Percentiles rank a stretch among this genome's conserved stretches.
Evolutionary conservation across 2,797 vertebrate species (phyloP).

Genomic region (Microctenopoma stevenorrisi): DNA sequence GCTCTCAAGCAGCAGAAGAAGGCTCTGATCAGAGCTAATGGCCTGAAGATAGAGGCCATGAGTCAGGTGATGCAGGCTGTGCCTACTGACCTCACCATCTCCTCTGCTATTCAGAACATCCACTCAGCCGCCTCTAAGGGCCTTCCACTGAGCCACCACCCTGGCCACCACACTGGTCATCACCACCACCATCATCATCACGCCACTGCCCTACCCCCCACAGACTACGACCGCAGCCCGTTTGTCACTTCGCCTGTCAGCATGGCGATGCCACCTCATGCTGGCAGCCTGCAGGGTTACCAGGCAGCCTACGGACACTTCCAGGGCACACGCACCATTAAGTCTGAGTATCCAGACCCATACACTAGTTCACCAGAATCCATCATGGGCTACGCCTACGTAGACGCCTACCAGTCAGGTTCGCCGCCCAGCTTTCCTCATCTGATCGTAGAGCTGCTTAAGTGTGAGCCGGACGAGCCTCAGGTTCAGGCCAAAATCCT

Average conservation of each 20-base stretch:
- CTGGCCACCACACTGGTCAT: conserved; percentile 86
- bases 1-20: conserved; percentile 99
- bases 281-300: conserved; percentile 94
- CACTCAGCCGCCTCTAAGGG: conserved; percentile 95
- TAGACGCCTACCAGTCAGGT: conserved; percentile 91
- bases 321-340: conserved; percentile 94
- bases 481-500: conserved; percentile 97
- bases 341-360: conserved; percentile 98
- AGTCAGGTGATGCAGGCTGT: conserved; percentile 97
- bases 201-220: conserved; percentile 92
- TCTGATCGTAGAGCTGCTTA: conserved; percentile 95
- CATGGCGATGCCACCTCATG: conserved; percentile 95
- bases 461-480: conserved; percentile 97
- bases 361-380: conserved; percentile 98
- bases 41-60: conserved; percentile 98
- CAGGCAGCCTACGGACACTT: conserved; percentile 94
- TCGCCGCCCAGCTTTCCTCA: conserved; percentile 95
- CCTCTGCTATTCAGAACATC: conserved; percentile 97
- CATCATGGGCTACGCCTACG: conserved; percentile 95
- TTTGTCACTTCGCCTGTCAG: conserved; percentile 98
- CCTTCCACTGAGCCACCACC: conserved; percentile 93
- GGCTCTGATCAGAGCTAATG: conserved; percentile 97
- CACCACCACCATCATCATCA: conserved; percentile 85
- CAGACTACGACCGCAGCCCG: conserved; percentile 97
- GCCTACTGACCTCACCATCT: conserved; percentile 95